These are phyloP conservation scores for Threskiornis aethiopicus DNA, from an alignment of 2,797 vertebrate species.

Conservation along the genomic window DNA sequence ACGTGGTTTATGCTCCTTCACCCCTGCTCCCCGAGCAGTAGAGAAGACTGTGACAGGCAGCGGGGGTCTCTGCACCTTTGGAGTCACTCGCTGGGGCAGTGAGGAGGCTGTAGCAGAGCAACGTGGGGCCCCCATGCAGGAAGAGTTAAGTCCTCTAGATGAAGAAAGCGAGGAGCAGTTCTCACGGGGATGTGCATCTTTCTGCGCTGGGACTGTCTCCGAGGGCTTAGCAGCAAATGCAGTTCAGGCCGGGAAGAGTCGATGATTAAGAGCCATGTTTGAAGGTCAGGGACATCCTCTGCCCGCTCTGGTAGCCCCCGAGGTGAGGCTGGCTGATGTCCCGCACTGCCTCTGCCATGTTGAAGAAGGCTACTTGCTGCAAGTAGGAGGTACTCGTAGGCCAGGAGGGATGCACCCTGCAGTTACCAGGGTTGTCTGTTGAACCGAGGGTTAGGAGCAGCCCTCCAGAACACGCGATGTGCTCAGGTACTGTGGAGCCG, in stretches of 20 bases:
- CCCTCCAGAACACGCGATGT: background rate
- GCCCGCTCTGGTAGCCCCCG: accelerated
- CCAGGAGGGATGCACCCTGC: background rate
- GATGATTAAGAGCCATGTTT: accelerated
- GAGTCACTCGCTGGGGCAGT: background rate
- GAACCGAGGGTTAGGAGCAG: background rate
- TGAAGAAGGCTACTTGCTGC: background rate
- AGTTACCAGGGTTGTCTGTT: background rate
- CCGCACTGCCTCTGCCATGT: accelerated
- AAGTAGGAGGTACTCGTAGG: background rate
- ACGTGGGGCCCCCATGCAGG: too few relatives aligned
- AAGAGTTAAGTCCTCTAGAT: background rate
- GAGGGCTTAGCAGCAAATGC: background rate
- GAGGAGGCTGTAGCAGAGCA: background rate
- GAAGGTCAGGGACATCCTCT: background rate
- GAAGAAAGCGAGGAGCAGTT: background rate
- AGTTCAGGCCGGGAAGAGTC: background rate
- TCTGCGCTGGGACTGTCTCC: background rate
- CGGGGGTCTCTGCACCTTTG: background rate
- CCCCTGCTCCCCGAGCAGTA: background rate
- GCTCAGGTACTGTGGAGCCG: background rate
- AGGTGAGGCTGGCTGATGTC: background rate
- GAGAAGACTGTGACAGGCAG: background rate
- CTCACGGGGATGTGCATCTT: background rate
- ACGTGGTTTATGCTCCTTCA: background rate